Percentiles rank a stretch among this genome's conserved stretches.
Conservation (phyloP, 2,797 vertebrate genomes). For the Antennarius maculatus region DNA sequence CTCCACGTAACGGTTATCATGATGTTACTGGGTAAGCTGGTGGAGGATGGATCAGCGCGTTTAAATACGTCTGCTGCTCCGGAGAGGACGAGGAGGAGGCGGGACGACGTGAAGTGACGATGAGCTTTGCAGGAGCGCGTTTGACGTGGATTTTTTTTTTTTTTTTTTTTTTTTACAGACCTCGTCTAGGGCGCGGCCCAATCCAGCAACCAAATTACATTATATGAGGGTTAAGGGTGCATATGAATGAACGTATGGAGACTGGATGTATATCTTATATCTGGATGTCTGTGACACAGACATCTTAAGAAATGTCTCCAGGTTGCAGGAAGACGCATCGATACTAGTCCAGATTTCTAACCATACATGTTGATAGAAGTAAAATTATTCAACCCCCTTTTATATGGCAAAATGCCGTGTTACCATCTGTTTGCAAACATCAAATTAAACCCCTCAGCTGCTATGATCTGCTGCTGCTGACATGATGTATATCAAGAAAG, state of each 20-base stretch:
- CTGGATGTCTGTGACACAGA: no score
- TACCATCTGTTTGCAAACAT: no score
- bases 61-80: constrained; percentile 77
- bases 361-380: no score
- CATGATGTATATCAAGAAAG: no score
- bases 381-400: no score
- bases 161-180: constrained; percentile 26
- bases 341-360: no score
- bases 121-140: constrained; percentile 54
- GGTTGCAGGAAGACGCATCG: no score
- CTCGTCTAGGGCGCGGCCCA: constrained; percentile 75
- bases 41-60: constrained; percentile 72
- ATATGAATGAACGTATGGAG: constrained; percentile 40
- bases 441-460: no score
- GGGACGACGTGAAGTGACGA: constrained; percentile 69
- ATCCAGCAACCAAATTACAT: constrained; percentile 56
- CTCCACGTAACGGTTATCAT: constrained; percentile 65
- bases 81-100: constrained; percentile 66
- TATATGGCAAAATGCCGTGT: no score
- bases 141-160: constrained; percentile 52
- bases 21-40: constrained; percentile 79
- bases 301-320: no score
- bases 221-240: constrained; percentile 55
- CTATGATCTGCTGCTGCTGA: no score
- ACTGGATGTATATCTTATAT: not conserved